These are phyloP conservation scores for Hippocampus comes DNA, from an alignment of 2,113 vertebrate genomes.

Conservation along the genomic window DNA sequence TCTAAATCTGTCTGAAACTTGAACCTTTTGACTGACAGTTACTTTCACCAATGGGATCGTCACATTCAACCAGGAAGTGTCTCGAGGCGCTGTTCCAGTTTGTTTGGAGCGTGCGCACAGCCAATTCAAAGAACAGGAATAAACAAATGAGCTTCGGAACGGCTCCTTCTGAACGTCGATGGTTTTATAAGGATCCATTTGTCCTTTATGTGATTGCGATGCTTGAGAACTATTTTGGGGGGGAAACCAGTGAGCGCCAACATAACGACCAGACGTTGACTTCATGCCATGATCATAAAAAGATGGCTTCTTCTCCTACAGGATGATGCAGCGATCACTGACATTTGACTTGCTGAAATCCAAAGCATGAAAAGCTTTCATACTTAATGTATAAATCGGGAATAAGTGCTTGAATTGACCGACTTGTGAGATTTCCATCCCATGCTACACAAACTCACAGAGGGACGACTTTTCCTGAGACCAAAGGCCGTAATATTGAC, in stretches of 20 bases:
- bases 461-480: neutral
- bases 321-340: neutral
- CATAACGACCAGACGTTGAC: neutral
- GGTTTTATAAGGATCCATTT: neutral
- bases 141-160: constrained; percentile 10
- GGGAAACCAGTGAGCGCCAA: neutral
- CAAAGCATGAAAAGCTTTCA: neutral
- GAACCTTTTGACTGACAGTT: constrained; percentile 65
- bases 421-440: neutral
- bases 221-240: constrained; percentile 1
- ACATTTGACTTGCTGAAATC: neutral
- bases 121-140: neutral
- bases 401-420: neutral
- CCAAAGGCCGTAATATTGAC: neutral
- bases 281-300: neutral
- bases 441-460: neutral
- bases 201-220: constrained; percentile 16
- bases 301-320: neutral
- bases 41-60: constrained; percentile 50
- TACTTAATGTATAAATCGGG: neutral
- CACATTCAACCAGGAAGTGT: constrained; percentile 36
- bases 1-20: constrained; percentile 75
- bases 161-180: constrained; percentile 24
- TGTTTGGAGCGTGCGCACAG: constrained; percentile 26
- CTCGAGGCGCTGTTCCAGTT: constrained; percentile 31